Percentiles rank a stretch among this genome's conserved stretches.
Conservation (phyloP, 2,888 invertebrate species). For the Boloria euphrosyne region DNA sequence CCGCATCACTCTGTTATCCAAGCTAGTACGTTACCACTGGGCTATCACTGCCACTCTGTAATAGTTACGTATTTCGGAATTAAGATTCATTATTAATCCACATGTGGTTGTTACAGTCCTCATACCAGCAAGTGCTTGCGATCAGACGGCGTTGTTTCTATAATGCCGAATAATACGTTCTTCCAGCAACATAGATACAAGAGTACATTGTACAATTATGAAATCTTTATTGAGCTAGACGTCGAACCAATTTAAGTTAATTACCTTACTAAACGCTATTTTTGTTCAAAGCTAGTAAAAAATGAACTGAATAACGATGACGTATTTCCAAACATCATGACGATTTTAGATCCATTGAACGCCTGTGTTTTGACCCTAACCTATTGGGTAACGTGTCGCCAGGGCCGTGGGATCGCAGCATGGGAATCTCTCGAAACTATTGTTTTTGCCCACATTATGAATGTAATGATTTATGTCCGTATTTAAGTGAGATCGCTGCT, state of each 20-base stretch:
- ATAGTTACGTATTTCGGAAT: neutral
- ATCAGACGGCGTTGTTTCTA: no score
- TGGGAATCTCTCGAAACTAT: conserved; percentile 45
- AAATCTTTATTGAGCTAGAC: no score
- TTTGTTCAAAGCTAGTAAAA: neutral
- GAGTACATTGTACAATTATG: no score
- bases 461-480: conserved; percentile 39
- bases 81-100: neutral
- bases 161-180: no score
- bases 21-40: no score
- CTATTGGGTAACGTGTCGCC: conserved; percentile 47
- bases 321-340: conserved; percentile 16
- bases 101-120: no score
- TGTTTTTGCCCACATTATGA: conserved; percentile 42
- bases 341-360: conserved; percentile 19
- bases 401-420: conserved; percentile 47
- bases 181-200: no score
- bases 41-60: no score
- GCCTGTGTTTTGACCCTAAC: conserved; percentile 44
- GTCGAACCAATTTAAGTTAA: no score
- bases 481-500: conserved; percentile 34
- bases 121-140: no score
- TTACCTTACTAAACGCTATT: no score
- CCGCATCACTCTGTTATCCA: no score
- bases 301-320: neutral